Base-by-base conservation (phyloP, 2,888 invertebrate genomes). In the Aporophyla lueneburgensis region DNA sequence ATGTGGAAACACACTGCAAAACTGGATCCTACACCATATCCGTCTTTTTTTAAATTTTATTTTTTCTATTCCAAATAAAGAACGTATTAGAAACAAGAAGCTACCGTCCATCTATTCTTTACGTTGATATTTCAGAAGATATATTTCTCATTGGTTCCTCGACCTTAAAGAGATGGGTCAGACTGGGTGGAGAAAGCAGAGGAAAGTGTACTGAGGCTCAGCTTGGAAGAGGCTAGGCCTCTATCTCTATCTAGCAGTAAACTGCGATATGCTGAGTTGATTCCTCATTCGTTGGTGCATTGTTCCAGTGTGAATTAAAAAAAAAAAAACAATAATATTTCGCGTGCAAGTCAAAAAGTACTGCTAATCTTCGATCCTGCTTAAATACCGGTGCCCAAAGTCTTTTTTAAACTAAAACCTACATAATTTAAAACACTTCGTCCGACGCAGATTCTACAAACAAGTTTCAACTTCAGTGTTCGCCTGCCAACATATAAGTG, bases 391-490 rank as follows among this genome's bases (percentile, higher is more conserved):
- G 21, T 14, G 24, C 2, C 46, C 2, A 27, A 59, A 7, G 40
- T 54, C 27, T 12, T 54, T 51, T 14, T 0, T 24, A 1, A 63
- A 53, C 10, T 2, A 19, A 46, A 46, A 53, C 21, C 2, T 14
- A 33, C 40, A 71, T 33, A 21, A 66, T 74, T 67, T 46, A 59
- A 69, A 59, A 83, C 16, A 72, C 33, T 72, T 77, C 68, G 40
- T 83, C 83, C 69, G 69, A 83, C 46, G 40, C 65, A 72, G 58
- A 66, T 56, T 21, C 43, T 66, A 27, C 56, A 66, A 81, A 58
- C 75, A 56, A 62, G 66, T 81, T 75, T 62, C 33, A 75, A 81
- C 66, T 81, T 67, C 67, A 62, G 67, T 19, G 21, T 62, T 73
- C 24, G 53, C 40, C 40, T 79, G 74, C 78, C 76, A 84, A 74